phyloP scores from a whole-genome alignment of 2,888 invertebrate genomes.

The Epistrophe eligans region DNA sequence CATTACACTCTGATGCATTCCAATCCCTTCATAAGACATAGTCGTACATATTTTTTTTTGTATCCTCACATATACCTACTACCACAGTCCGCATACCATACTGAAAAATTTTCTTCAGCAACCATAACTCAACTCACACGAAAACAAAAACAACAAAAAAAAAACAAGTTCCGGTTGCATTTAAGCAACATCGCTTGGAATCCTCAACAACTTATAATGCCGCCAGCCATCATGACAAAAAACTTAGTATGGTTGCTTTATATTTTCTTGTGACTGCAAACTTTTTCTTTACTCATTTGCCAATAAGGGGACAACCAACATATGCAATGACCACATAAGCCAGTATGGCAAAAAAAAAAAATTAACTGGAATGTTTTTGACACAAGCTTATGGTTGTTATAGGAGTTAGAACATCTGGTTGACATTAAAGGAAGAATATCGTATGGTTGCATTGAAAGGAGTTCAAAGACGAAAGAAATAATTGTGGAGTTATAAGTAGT shows the following conservation, averaged over 20 bases:
- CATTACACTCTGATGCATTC: constrained; percentile 14
- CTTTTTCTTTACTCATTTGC: constrained; percentile 17
- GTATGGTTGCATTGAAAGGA: neutral
- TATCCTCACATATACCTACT: neutral
- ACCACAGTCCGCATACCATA: neutral
- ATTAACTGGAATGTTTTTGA: constrained; percentile 53
- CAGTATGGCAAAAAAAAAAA: constrained; percentile 43
- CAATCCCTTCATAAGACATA: constrained; percentile 16
- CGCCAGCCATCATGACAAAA: constrained; percentile 16
- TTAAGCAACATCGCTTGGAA: constrained; percentile 45
- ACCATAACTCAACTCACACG: constrained; percentile 30
- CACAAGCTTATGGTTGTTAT: constrained; percentile 41
- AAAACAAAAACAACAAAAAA: constrained; percentile 32
- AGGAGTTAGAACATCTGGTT: constrained; percentile 46
- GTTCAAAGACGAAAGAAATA: neutral
- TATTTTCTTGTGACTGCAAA: constrained; percentile 22
- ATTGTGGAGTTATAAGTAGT: neutral
- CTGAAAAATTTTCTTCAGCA: neutral
- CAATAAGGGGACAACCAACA: constrained; percentile 31
- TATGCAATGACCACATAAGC: constrained; percentile 28
- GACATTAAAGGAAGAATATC: constrained; percentile 27
- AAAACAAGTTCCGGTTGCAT: constrained; percentile 51
- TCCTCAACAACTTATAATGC: constrained; percentile 39
- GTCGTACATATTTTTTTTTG: neutral
- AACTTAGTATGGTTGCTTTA: constrained; percentile 25